phyloP scores from a whole-genome alignment of 2,888 invertebrate genomes.

The Globia sparganii region DNA sequence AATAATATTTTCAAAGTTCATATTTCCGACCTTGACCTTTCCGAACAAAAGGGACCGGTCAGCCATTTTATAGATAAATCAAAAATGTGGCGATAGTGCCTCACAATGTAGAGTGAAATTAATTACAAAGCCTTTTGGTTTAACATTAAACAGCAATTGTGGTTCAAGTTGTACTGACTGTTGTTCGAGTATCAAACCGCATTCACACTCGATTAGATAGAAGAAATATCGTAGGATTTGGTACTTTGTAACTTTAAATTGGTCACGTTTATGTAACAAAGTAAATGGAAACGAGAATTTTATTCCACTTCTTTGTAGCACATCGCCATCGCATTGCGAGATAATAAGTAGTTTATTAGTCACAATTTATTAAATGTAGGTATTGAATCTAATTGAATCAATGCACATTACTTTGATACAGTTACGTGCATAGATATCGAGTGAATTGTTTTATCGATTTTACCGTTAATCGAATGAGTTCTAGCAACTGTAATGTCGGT shows the following conservation, averaged over 20 bases:
- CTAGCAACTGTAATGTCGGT: slow-evolving; percentile 57
- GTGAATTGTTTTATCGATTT: slow-evolving; percentile 62
- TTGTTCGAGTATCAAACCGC: slow-evolving; percentile 40
- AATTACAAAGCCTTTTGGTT: slow-evolving; percentile 67
- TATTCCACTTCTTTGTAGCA: slow-evolving; percentile 30
- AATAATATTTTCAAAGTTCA: slow-evolving; percentile 67
- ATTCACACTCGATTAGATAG: slow-evolving; percentile 51
- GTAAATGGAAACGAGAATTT: slow-evolving; percentile 47
- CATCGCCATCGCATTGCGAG: slow-evolving; percentile 23
- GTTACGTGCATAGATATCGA: slow-evolving; percentile 58
- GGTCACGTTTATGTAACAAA: slow-evolving; percentile 56
- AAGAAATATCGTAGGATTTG: slow-evolving; percentile 49
- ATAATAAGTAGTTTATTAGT: slow-evolving; percentile 45
- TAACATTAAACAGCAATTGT: slow-evolving; percentile 24
- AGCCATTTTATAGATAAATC: slow-evolving; percentile 76
- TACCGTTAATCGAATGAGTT: slow-evolving; percentile 65
- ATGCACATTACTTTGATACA: slow-evolving; percentile 48
- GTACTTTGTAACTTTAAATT: slow-evolving; percentile 43
- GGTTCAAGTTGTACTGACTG: slow-evolving; percentile 27
- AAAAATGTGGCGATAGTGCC: slow-evolving; percentile 71
- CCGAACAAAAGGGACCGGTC: slow-evolving; percentile 76
- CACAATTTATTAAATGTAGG: slow-evolving; percentile 41
- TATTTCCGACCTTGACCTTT: slow-evolving; percentile 77
- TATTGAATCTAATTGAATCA: slow-evolving; percentile 61
- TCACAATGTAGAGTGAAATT: slow-evolving; percentile 77